A percentile compares a stretch with the other conserved stretches of the same genome.
These are phyloP conservation scores for Diabrotica undecimpunctata DNA, from an alignment of 1,140 invertebrate genomes.

Conservation along the genomic window DNA sequence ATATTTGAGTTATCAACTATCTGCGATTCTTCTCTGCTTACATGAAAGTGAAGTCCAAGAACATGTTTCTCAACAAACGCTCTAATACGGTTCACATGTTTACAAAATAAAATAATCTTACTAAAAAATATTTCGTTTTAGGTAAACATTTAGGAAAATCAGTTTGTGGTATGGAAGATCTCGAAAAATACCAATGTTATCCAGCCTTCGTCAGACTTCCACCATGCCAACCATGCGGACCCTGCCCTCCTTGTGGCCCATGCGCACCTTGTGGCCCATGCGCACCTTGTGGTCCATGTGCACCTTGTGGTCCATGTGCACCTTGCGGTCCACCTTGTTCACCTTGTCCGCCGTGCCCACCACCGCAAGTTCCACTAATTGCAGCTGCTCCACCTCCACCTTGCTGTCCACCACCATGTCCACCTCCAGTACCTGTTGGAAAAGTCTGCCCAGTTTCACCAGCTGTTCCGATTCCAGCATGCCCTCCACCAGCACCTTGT, in stretches of 20 bases:
- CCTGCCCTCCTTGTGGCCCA: constrained; percentile 23
- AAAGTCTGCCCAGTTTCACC: constrained; percentile 33
- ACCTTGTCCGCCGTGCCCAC: constrained; percentile 24
- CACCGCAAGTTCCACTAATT: constrained; percentile 36
- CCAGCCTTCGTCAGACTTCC: constrained; percentile 39
- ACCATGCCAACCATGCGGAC: constrained; percentile 30
- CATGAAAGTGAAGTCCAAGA: no score
- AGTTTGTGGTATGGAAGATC: constrained; percentile 22
- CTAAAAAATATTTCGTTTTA: neutral
- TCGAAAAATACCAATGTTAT: constrained; percentile 43
- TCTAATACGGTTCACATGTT: no score
- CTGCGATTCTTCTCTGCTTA: no score
- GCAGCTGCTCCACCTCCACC: constrained; percentile 39
- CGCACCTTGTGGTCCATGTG: constrained; percentile 15
- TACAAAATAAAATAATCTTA: no score
- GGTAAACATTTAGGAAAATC: constrained; percentile 33
- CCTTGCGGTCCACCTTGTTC: constrained; percentile 7
- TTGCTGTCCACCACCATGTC: constrained; percentile 34
- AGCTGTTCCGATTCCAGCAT: constrained; percentile 26
- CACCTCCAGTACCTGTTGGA: constrained; percentile 37
- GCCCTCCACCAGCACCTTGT: constrained; percentile 26
- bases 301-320: constrained; percentile 4
- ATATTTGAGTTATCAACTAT: no score
- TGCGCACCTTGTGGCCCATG: constrained; percentile 30
- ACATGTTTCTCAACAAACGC: no score